These are phyloP conservation scores for Oenanthe melanoleuca DNA, from an alignment of 2,113 vertebrate species.

Conservation along the genomic window DNA sequence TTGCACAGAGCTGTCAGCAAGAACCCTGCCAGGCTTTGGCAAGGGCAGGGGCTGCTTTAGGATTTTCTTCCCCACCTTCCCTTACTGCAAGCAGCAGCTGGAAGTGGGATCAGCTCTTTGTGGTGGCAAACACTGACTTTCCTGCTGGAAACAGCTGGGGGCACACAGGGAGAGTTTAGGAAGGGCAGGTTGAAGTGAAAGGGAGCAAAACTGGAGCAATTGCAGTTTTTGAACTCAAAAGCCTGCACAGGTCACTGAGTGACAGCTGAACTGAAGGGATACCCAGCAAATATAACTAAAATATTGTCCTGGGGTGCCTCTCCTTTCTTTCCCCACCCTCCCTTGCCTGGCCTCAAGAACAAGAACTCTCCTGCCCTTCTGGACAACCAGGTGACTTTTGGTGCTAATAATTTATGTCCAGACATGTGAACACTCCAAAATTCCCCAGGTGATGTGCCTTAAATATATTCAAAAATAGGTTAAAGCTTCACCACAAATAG, in stretches of 20 bases:
- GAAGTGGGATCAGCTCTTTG: neutral
- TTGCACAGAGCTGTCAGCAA: neutral
- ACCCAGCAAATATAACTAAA: neutral
- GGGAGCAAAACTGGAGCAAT: neutral
- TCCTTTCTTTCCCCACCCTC: neutral
- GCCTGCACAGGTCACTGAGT: fast-evolving
- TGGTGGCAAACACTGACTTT: fast-evolving
- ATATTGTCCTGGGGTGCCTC: neutral
- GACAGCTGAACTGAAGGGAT: neutral
- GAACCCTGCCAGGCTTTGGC: neutral
- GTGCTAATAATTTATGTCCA: neutral
- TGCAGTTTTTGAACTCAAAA: neutral
- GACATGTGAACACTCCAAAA: neutral
- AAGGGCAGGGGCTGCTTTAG: neutral
- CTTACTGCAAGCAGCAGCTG: neutral
- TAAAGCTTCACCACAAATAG: neutral
- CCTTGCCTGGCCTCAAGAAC: neutral
- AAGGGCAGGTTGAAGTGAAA: neutral
- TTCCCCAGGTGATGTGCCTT: too few species aligned
- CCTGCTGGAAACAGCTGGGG: neutral
- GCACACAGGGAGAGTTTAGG: fast-evolving
- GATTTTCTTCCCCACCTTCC: neutral
- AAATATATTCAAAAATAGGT: neutral
- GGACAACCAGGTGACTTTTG: neutral
- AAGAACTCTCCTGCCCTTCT: neutral